phyloP scores from a whole-genome alignment of 2,113 vertebrate species.

The Perca fluviatilis region DNA sequence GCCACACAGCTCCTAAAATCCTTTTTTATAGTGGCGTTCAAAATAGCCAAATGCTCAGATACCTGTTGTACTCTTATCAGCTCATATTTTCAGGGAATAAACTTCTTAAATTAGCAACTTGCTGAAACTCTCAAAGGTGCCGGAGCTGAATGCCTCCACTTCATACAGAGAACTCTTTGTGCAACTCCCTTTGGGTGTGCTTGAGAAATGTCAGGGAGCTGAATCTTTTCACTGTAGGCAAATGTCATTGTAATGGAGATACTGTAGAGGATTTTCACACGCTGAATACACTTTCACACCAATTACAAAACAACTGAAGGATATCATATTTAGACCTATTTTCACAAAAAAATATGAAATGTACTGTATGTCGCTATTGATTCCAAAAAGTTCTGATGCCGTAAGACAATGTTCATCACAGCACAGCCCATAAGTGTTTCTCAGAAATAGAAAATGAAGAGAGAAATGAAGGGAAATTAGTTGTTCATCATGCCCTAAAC shows the following conservation, averaged over 20 bases:
- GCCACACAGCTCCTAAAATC: conserved; percentile 13
- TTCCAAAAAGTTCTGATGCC: neutral
- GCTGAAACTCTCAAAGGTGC: conserved; percentile 40
- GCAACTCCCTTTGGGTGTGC: conserved; percentile 28
- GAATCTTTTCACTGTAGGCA: conserved; percentile 33
- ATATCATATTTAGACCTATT: neutral
- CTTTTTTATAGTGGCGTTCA: neutral
- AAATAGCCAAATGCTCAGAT: conserved; percentile 34
- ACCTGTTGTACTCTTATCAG: neutral
- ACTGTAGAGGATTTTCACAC: neutral
- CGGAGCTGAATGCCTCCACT: conserved; percentile 12
- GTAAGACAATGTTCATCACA: neutral
- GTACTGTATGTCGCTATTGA: neutral
- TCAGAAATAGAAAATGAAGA: neutral
- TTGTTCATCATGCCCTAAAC: neutral
- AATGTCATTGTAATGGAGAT: conserved; percentile 22
- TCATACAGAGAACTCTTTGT: conserved; percentile 35
- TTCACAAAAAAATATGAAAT: too few relatives aligned
- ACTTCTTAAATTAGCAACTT: conserved; percentile 41
- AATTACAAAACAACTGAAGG: neutral
- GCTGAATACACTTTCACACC: neutral
- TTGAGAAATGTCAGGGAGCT: conserved; percentile 38
- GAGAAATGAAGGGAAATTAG: too few relatives aligned
- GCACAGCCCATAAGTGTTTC: neutral
- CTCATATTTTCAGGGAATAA: conserved; percentile 23